Base-by-base conservation (phyloP, 2,888 invertebrate species). In the Sceliomorpha sp. region DNA sequence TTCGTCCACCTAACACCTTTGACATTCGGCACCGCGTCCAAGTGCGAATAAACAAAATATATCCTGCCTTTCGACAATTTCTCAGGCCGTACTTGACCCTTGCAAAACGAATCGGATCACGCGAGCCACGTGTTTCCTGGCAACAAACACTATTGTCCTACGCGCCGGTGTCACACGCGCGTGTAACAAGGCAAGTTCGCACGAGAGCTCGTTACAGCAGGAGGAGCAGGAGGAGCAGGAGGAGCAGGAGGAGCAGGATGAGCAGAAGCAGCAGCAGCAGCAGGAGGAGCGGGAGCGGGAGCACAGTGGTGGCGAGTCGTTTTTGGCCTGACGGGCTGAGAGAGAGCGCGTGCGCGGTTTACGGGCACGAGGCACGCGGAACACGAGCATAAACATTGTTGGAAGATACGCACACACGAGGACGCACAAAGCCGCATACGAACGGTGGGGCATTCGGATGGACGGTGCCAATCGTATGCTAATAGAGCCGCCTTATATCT, bases 401-500 rank as follows among this genome's bases (percentile, higher is more conserved):
- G 76, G 66, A 76, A 81, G 83, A 82, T 84, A 82, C 78, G 80
- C 76, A 75, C 76, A 75, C 68, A 73, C 72, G 68, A 73, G 71
- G 75, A 76, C n/a, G n/a, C n/a, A n/a, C 77, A 77, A 76, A 78
- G 60, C 31, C 24, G 75, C n/a, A n/a, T 50, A 74, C 73, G 26
- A 36, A 70, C 66, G 68, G 50, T 67, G 74, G 79, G 78, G 76
- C 79, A 81, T 82, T 78, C 78, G 85, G 82, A 84, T 81, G 82
- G 82, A 86, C 83, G 84, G 85, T 85, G 86, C 85, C 86, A 86
- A 86, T 86, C 85, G 85, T 85, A 86, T 85, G 85, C 83, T 86
- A 86, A 86, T 86, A 81, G 81, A 82, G 78, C 70, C 68, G 66
- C 74, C 40, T 76, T 80, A 75, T 78, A 77, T 77, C 75, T 79